Percentiles rank a stretch among this genome's conserved stretches.
phyloP scores from a whole-genome alignment of 2,888 invertebrate species.

The Agrypnus murinus region DNA sequence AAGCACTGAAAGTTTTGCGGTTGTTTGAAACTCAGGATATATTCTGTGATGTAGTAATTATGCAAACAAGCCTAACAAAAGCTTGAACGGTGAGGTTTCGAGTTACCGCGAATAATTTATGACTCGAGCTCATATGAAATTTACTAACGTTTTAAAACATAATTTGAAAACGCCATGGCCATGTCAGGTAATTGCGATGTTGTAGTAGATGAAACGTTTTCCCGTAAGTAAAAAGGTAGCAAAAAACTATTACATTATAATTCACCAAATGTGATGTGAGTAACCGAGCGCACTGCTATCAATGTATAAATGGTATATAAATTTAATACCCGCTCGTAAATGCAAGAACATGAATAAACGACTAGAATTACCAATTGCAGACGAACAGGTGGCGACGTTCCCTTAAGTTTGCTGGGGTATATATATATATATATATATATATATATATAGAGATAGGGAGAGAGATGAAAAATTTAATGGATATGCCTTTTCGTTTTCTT shows the following conservation, averaged over 20 bases:
- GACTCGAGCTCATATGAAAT: slow-evolving; percentile 40
- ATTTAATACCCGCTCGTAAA: slow-evolving; percentile 47
- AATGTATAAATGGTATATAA: slow-evolving; percentile 42
- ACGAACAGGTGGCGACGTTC: slow-evolving; percentile 60
- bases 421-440: no score
- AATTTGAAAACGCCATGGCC: slow-evolving; percentile 40
- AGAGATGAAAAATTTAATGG: slow-evolving; percentile 60
- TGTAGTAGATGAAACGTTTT: slow-evolving; percentile 13
- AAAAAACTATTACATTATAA: not conserved
- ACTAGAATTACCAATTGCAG: slow-evolving; percentile 56
- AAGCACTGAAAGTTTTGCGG: slow-evolving; percentile 46
- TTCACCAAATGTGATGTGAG: slow-evolving; percentile 7
- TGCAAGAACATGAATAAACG: slow-evolving; percentile 47
- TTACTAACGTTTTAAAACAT: slow-evolving; percentile 46
- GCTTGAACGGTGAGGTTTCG: slow-evolving; percentile 44
- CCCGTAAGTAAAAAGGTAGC: not conserved
- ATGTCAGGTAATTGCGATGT: slow-evolving; percentile 13
- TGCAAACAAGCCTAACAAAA: slow-evolving; percentile 50
- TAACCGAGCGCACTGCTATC: slow-evolving; percentile 16
- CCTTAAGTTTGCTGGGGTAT: slow-evolving; percentile 42
- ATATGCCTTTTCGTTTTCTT: slow-evolving; percentile 60
- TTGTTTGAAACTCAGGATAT: slow-evolving; percentile 46
- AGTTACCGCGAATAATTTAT: slow-evolving; percentile 46
- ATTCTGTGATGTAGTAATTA: slow-evolving; percentile 46
- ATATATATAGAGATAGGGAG: no score